Evolutionary conservation across 2,888 invertebrate genomes (phyloP), one percentile per base, ranked within the genome.

Genomic region (Ornithoptera priamus): DNA sequence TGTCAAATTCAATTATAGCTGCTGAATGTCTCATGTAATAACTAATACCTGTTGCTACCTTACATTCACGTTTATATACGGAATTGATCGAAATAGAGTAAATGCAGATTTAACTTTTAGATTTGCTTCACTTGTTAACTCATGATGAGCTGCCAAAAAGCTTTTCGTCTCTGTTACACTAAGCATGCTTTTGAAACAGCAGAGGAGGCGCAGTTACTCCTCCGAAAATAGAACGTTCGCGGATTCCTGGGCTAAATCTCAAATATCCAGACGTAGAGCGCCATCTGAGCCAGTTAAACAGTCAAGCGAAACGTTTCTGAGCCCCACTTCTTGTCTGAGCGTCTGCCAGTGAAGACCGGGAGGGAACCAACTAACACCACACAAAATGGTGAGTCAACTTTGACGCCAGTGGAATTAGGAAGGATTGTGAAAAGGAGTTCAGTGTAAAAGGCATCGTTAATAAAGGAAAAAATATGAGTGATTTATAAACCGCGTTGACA

Each of bases 301-400:
- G 93, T 93, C 92, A 92, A 90, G 93, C 93, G 91, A 93, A 93
- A 93, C 93, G 93, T 92, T 93, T 92, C 93, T 89, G 93, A 93
- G 94, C 94, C 94, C 95, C 95, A 96, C 95, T 96, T 95, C 95
- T 95, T 94, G 95, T 95, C 94, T 93, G 94, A 93, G 91, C 94
- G 94, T 94, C 95, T 94, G 94, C 94, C 94, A 94, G 95, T 94
- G 94, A 94, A 94, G 95, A 94, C 92, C 93, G 91, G 93, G 93
- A 93, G 92, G 92, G 92, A 93, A 92, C 91, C 91, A 93, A 93
- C 93, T 90, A 93, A 92, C 94, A 94, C 93, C 94, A 91, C 93
- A 94, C 93, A 94, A 94, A 94, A 94, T 94, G 94, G 94, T 94
- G 94, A 94, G 94, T 93, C 87, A 80, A 73, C 80, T 83, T 83